Percentiles rank a stretch among this genome's conserved stretches.
Conservation (phyloP, 2,797 vertebrate genomes). For the Myotis findleyi region DNA sequence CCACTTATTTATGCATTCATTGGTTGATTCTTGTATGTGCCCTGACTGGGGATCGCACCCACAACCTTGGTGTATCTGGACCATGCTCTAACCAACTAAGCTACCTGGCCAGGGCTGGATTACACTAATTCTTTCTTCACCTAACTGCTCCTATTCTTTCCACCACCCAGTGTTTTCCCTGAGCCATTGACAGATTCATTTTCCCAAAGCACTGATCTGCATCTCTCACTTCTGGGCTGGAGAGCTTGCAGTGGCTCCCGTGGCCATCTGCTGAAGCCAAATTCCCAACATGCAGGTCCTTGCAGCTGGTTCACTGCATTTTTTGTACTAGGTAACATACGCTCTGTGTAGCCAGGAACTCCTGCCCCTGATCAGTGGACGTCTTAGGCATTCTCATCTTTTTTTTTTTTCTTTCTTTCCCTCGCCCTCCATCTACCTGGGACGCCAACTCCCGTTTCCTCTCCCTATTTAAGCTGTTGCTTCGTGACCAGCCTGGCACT, state of each 20-base stretch:
- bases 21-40: background rate
- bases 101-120: background rate
- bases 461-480: background rate
- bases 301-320: no score
- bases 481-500: background rate
- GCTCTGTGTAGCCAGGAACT: background rate
- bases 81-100: background rate
- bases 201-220: background rate
- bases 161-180: background rate
- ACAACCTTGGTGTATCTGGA: background rate
- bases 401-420: background rate
- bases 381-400: background rate
- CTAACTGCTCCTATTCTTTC: background rate
- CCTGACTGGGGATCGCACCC: background rate
- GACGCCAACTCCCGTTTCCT: background rate
- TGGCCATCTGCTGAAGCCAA: background rate
- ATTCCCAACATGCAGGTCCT: background rate
- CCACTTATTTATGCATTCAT: background rate
- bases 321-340: no score
- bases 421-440: background rate
- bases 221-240: background rate
- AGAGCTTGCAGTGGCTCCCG: background rate
- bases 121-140: background rate
- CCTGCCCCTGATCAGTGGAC: background rate
- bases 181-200: background rate